phyloP scores from a whole-genome alignment of 1,140 invertebrate species.

The Drosophila neocordata region DNA sequence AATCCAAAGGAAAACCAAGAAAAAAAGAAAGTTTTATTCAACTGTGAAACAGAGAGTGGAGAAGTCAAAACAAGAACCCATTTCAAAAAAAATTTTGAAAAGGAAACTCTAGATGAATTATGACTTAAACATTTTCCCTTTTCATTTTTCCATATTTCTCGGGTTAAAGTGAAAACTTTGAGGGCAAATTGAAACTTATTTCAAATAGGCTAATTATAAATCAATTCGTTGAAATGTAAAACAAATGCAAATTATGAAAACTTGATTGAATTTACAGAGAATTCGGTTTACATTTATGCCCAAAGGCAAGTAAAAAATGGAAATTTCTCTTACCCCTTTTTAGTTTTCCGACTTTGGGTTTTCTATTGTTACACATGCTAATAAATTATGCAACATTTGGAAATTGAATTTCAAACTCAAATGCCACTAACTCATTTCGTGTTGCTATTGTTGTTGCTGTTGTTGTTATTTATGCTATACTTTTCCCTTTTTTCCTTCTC shows the following conservation, averaged over 20 bases:
- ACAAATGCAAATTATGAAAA: not conserved
- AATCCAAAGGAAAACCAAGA: slow-evolving; percentile 28
- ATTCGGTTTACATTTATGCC: slow-evolving; percentile 26
- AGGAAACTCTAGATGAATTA: not conserved
- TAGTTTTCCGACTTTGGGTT: slow-evolving; percentile 1
- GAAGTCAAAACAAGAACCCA: not conserved
- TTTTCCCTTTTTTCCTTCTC: slow-evolving; percentile 33
- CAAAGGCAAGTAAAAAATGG: slow-evolving; percentile 11
- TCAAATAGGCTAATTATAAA: not conserved
- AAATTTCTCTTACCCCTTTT: not conserved
- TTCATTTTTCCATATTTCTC: not conserved
- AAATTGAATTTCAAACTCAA: slow-evolving; percentile 74
- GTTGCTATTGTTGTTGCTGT: slow-evolving; percentile 58
- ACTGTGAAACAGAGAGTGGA: not conserved
- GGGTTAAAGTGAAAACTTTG: not conserved
- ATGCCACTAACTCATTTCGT: slow-evolving; percentile 68
- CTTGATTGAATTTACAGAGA: not conserved
- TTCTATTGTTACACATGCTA: slow-evolving; percentile 40
- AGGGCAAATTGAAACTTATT: not conserved
- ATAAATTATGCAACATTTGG: slow-evolving; percentile 76
- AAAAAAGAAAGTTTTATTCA: not conserved
- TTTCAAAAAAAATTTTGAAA: not conserved
- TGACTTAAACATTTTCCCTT: not conserved
- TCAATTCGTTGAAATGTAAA: not conserved
- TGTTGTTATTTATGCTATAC: slow-evolving; percentile 66